A percentile compares a stretch with the other conserved stretches of the same genome.
These are phyloP conservation scores for Chorisops tibialis DNA, from an alignment of 2,888 invertebrate species.

Conservation along the genomic window DNA sequence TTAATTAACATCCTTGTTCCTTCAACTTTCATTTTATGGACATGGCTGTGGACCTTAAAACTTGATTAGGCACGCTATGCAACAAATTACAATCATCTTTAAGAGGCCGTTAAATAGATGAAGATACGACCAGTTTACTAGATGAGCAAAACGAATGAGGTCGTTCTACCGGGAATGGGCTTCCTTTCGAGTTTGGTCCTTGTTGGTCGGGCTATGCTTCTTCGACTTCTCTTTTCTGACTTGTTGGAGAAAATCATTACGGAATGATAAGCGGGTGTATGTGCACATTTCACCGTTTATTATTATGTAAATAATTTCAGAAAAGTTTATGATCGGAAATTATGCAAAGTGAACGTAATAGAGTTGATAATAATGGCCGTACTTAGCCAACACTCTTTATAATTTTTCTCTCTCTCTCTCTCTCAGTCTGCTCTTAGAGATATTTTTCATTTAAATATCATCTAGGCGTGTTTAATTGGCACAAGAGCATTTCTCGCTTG, in stretches of 20 bases:
- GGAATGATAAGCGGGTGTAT: background rate
- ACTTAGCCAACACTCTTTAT: too few relatives aligned
- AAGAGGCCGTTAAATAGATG: conserved; percentile 10
- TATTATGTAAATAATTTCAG: conserved; percentile 21
- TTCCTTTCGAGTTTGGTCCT: background rate
- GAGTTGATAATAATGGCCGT: conserved; percentile 15
- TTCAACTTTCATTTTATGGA: conserved; percentile 20
- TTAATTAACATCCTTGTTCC: conserved; percentile 23
- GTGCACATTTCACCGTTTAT: conserved; percentile 15
- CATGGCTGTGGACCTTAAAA: conserved; percentile 23
- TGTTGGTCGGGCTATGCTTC: background rate
- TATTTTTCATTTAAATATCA: too few relatives aligned
- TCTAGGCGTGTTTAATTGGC: too few relatives aligned
- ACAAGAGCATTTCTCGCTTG: too few relatives aligned
- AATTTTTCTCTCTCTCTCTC: too few relatives aligned
- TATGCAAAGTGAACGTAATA: conserved; percentile 23
- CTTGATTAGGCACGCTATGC: conserved; percentile 24
- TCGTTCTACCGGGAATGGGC: background rate
- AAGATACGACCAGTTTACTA: conserved; percentile 14
- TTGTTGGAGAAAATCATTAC: background rate
- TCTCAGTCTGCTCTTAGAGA: too few relatives aligned
- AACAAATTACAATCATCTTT: conserved; percentile 24
- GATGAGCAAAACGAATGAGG: background rate
- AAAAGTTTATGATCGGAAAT: conserved; percentile 18
- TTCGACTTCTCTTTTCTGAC: background rate